phyloP scores from a whole-genome alignment of 2,888 invertebrate genomes.

The Eudasyphora cyanicolor region DNA sequence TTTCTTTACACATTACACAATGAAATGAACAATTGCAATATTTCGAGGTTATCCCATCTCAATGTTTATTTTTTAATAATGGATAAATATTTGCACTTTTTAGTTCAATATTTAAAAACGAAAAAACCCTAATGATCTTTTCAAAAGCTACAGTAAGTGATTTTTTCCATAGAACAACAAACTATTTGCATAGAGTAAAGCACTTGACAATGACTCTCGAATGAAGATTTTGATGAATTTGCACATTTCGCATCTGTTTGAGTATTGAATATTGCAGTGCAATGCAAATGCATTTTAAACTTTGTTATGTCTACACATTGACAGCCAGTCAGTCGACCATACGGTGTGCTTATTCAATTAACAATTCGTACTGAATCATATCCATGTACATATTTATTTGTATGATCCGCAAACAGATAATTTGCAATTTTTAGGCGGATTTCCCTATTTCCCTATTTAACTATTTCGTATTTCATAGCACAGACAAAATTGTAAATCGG shows the following conservation, averaged over 20 bases:
- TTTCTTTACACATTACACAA: no score
- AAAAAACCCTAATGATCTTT: conserved; percentile 24
- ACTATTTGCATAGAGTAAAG: conserved; percentile 1
- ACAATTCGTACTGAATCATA: background rate
- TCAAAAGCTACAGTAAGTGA: conserved; percentile 25
- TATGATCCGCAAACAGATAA: background rate
- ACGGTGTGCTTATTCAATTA: background rate
- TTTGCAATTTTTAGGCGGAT: background rate
- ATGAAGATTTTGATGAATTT: conserved; percentile 46
- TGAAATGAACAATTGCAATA: background rate
- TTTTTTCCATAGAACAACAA: background rate
- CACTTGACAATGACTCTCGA: conserved; percentile 54
- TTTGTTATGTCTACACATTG: no score
- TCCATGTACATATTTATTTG: background rate
- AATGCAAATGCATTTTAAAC: background rate
- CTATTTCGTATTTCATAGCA: no score
- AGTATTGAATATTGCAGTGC: background rate
- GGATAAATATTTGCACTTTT: conserved; percentile 24
- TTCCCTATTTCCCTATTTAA: background rate
- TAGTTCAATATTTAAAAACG: conserved; percentile 28
- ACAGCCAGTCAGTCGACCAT: background rate
- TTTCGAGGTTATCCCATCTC: background rate
- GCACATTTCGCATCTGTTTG: conserved; percentile 30
- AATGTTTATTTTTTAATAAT: background rate
- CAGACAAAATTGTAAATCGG: no score